phyloP scores from a whole-genome alignment of 2,797 vertebrate species.

The Sciurus carolinensis region DNA sequence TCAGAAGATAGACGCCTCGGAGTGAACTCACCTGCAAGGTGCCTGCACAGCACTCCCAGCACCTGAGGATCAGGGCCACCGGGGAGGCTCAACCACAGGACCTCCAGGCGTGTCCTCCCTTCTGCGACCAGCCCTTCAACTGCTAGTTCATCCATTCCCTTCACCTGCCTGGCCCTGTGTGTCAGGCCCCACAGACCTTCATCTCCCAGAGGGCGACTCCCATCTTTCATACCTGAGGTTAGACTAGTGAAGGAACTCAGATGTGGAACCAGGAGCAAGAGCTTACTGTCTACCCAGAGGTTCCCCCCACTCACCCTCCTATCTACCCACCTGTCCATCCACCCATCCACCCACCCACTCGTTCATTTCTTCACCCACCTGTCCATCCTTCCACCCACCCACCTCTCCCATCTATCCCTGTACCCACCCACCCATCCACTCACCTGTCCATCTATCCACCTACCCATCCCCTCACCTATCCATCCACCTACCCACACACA shows the following conservation, averaged over 20 bases:
- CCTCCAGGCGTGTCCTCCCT: background rate
- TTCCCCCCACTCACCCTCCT: too few species aligned
- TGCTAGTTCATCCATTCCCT: too few species aligned
- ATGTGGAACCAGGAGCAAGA: background rate
- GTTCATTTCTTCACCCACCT: too few species aligned
- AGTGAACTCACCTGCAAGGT: accelerated
- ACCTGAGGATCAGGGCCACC: too few species aligned
- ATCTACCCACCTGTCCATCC: too few species aligned
- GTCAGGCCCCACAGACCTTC: background rate
- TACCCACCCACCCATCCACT: too few species aligned
- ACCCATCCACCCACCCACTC: too few species aligned
- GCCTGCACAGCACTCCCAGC: background rate
- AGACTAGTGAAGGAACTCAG: background rate
- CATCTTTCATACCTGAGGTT: background rate
- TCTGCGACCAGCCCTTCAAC: background rate
- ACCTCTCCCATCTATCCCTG: too few species aligned
- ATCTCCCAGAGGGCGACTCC: background rate
- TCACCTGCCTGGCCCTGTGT: too few species aligned
- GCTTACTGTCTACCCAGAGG: too few species aligned
- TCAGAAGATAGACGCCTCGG: background rate
- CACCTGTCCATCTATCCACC: too few species aligned
- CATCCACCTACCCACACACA: background rate
- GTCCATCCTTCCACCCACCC: too few species aligned
- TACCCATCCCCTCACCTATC: background rate
- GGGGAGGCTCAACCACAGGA: accelerated